Evolutionary conservation across 1,140 invertebrate species (phyloP), one percentile per base, ranked within the genome.

Genomic region (Plutomurus gul): DNA sequence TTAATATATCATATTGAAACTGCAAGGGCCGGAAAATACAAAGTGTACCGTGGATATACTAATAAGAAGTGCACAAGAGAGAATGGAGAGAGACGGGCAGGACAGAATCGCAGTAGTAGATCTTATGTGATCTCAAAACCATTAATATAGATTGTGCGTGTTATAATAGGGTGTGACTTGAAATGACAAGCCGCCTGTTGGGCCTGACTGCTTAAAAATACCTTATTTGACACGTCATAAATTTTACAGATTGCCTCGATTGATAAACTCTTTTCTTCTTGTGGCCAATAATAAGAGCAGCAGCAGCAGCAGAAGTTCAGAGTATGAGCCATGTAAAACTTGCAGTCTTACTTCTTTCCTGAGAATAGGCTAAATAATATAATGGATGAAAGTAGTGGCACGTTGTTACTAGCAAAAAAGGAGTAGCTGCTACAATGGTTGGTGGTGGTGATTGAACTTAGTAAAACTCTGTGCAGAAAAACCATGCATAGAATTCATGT

Each of bases 61-160:
- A 56, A 60, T 27, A 76, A 51, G 49, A 18, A n/a, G n/a, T n/a
- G n/a, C n/a, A n/a, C n/a, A n/a, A n/a, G n/a, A n/a, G 20, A 2
- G 30, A 20, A n/a, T 8, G 56, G 18, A 56, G 70, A 65, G 51
- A 39, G 10, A 40, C 11, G 36, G 5, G 20, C 3, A 27, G 75
- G 65, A 37, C 10, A 37, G 30, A 60, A 56, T 25, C 7, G 36
- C 51, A 30, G 37, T 16, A 74, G 18, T 25, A 46, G 33, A 76
- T 43, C 22, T 20, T n/a, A 76, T 30, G 60, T 77, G 56, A 77
- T 77, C 76, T 47, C 51, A 33, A 37, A 43, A 33, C 76, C 76
- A 77, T 77, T 77, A 77, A 77, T 77, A 77, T 77, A 70, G 76
- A 77, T 77, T 77, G 76, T 77, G 76, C 51, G 76, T 77, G 56